Conservation (phyloP, 2,888 invertebrate genomes). For the Athalia rosae region DNA sequence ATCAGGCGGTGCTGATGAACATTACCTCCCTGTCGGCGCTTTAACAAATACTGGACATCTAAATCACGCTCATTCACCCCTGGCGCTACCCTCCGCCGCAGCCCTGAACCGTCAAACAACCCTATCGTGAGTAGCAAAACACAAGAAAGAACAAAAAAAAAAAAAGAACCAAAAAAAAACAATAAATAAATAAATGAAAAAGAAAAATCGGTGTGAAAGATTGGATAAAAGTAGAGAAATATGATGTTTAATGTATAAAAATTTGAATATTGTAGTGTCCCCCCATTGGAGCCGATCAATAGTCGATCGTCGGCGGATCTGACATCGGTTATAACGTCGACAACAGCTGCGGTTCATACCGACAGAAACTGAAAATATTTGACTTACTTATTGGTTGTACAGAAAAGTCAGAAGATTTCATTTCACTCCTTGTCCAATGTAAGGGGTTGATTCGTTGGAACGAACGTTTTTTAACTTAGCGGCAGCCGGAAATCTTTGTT, state of each 20-base stretch:
- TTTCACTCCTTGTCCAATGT: too few relatives aligned
- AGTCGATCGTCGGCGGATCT: slow-evolving; percentile 71
- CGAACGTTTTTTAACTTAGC: too few relatives aligned
- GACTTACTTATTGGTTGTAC: not conserved
- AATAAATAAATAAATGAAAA: too few relatives aligned
- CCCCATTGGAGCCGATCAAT: slow-evolving; percentile 77
- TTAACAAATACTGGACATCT: slow-evolving; percentile 62
- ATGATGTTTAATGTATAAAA: not conserved
- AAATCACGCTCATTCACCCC: slow-evolving; percentile 71
- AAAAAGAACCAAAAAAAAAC: too few relatives aligned
- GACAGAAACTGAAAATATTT: slow-evolving; percentile 55
- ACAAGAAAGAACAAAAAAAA: too few relatives aligned
- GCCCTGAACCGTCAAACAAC: slow-evolving; percentile 75
- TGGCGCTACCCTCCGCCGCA: slow-evolving; percentile 75
- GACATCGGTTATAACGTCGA: slow-evolving; percentile 76
- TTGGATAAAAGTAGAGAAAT: not conserved
- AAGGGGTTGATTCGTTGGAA: too few relatives aligned
- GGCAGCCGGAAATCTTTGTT: too few relatives aligned
- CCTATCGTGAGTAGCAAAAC: slow-evolving; percentile 72
- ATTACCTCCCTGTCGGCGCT: slow-evolving; percentile 63
- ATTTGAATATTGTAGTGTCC: slow-evolving; percentile 72
- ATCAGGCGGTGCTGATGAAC: slow-evolving; percentile 56
- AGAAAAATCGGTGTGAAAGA: too few relatives aligned
- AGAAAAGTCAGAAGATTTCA: too few relatives aligned
- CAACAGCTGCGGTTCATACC: slow-evolving; percentile 62